Evolutionary conservation across 1,140 invertebrate genomes (phyloP).

Genomic region (Ostrea denselamellosa): DNA sequence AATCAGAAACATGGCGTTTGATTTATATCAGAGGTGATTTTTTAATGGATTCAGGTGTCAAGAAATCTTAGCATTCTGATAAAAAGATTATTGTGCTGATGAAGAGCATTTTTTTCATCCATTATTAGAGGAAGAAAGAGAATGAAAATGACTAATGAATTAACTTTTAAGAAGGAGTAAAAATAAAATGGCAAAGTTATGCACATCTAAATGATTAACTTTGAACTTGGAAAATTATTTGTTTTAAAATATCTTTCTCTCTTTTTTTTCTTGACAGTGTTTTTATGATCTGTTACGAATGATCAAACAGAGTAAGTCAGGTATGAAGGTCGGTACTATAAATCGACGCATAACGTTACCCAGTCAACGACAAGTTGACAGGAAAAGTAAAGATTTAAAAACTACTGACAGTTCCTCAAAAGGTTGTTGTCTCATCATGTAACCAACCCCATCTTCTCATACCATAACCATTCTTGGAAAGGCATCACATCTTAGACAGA

Average conservation of each 20-base stretch:
- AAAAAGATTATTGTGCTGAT: neutral
- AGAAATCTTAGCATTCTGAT: neutral
- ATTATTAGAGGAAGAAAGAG: neutral
- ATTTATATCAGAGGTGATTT: neutral
- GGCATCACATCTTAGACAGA: no score
- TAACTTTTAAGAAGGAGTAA: no score
- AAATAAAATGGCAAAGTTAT: neutral
- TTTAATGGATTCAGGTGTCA: neutral
- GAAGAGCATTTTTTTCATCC: neutral
- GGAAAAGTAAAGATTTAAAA: neutral
- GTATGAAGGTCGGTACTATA: slow-evolving; percentile 6
- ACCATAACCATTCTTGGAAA: no score
- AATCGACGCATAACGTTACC: neutral
- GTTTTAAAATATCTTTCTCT: neutral
- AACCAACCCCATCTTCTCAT: neutral
- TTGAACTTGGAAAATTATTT: neutral
- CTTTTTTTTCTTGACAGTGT: slow-evolving; percentile 52
- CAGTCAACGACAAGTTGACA: neutral
- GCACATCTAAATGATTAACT: neutral
- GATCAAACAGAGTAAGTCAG: slow-evolving; percentile 62
- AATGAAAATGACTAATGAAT: neutral
- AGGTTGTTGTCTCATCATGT: neutral
- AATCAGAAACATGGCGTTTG: neutral
- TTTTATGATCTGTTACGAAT: slow-evolving; percentile 67
- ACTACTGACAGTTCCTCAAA: neutral